phyloP scores from a whole-genome alignment of 2,797 vertebrate genomes.

The Aeoliscus strigatus region DNA sequence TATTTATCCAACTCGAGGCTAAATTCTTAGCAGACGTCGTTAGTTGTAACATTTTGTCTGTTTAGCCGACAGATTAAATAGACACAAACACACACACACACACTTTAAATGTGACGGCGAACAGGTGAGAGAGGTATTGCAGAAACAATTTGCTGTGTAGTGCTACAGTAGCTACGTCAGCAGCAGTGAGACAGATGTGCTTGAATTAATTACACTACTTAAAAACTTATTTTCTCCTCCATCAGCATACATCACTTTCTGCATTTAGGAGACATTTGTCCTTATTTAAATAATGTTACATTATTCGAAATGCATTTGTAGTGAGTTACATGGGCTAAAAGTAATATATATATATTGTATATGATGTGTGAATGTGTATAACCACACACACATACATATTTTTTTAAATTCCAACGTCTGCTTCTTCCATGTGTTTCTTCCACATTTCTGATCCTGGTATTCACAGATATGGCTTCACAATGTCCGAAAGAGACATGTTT shows the following conservation, averaged over 20 bases:
- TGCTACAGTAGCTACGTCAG: slow-evolving; percentile 50
- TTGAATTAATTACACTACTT: slow-evolving; percentile 57
- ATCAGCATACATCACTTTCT: slow-evolving; percentile 41
- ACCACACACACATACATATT: too few species aligned
- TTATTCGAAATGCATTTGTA: too few species aligned
- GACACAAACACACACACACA: slow-evolving; percentile 1
- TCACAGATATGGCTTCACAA: neutral
- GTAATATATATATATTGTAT: too few species aligned
- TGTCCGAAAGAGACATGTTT: slow-evolving; percentile 20
- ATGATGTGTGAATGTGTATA: too few species aligned
- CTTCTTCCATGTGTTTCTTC: too few species aligned
- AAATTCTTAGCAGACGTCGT: too few species aligned
- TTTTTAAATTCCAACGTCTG: neutral
- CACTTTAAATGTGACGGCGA: slow-evolving; percentile 63
- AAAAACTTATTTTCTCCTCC: slow-evolving; percentile 32
- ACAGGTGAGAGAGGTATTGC: slow-evolving; percentile 52
- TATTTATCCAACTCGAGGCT: too few species aligned
- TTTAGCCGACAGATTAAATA: too few species aligned
- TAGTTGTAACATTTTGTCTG: too few species aligned
- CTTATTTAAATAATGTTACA: slow-evolving; percentile 15
- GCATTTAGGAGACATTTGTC: slow-evolving; percentile 8
- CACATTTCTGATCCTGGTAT: neutral
- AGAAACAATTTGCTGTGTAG: slow-evolving; percentile 23
- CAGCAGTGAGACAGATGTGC: slow-evolving; percentile 35
- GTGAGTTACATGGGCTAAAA: too few species aligned